Evolutionary conservation across 2,888 invertebrate genomes (phyloP).

Genomic region (Agapostemon virescens): DNA sequence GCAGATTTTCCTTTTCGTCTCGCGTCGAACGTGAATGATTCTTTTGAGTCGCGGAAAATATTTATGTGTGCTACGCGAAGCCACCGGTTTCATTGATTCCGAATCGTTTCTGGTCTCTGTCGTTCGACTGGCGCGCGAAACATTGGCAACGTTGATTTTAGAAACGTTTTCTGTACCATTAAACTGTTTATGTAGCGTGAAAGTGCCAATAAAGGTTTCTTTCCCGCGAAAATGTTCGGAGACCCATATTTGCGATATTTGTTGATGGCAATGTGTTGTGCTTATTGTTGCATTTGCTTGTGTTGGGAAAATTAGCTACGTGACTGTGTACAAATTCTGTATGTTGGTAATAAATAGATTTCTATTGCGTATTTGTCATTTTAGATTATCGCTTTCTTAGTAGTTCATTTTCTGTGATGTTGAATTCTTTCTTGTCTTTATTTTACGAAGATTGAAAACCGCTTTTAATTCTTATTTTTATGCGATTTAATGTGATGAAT

Average conservation of each 20-base stretch:
- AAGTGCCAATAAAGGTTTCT: neutral
- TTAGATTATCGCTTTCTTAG: too few species aligned
- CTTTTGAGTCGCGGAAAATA: neutral
- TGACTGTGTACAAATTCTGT: too few species aligned
- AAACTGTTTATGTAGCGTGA: neutral
- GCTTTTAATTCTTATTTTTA: neutral
- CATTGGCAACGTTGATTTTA: neutral
- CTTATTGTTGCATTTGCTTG: neutral
- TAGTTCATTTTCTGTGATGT: too few species aligned
- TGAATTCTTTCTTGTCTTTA: too few species aligned
- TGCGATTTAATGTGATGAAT: neutral
- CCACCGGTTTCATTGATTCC: neutral
- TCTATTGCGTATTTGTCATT: too few species aligned
- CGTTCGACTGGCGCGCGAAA: neutral
- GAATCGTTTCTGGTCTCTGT: neutral
- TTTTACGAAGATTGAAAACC: too few species aligned
- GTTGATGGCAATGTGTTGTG: neutral
- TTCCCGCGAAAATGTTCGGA: neutral
- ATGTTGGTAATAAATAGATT: too few species aligned
- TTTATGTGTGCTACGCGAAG: neutral
- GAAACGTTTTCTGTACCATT: neutral
- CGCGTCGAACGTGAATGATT: neutral
- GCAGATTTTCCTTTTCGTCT: slow-evolving; percentile 13
- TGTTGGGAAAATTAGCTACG: too few species aligned
- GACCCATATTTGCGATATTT: neutral